phyloP scores from a whole-genome alignment of 2,888 invertebrate species.

The Peribatodes rhomboidaria region DNA sequence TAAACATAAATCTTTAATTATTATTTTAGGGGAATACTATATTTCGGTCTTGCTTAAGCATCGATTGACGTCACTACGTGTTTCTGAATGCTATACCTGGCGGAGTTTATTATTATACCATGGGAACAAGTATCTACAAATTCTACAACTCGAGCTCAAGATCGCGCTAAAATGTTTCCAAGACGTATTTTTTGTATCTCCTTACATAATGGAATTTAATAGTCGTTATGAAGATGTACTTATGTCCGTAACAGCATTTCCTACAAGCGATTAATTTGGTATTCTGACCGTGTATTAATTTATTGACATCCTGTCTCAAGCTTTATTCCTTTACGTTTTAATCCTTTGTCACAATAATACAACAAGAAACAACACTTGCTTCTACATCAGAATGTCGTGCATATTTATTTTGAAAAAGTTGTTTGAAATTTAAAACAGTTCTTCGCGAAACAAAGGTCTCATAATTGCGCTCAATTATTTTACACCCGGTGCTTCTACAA shows the following conservation, averaged over 20 bases:
- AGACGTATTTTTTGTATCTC: constrained; percentile 56
- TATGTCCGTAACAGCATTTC: constrained; percentile 34
- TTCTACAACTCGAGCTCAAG: constrained; percentile 2
- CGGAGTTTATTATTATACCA: too few relatives aligned
- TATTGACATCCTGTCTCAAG: constrained; percentile 49
- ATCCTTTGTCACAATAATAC: constrained; percentile 17
- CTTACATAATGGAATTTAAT: constrained; percentile 42
- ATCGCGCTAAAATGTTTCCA: constrained; percentile 11
- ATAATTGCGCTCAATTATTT: constrained; percentile 58
- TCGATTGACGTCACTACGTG: too few relatives aligned
- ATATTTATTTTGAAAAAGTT: constrained; percentile 20
- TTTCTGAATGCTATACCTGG: too few relatives aligned
- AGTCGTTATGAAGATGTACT: constrained; percentile 43
- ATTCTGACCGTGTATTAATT: constrained; percentile 48
- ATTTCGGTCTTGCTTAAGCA: too few relatives aligned
- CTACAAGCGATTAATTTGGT: constrained; percentile 48
- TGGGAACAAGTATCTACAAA: too few relatives aligned
- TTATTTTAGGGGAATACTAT: too few relatives aligned
- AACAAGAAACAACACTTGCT: background rate
- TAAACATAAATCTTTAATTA: too few relatives aligned
- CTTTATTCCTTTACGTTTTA: background rate
- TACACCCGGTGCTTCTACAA: constrained; percentile 57
- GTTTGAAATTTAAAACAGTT: constrained; percentile 1
- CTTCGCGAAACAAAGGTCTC: constrained; percentile 27
- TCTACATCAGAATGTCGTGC: background rate